Percentiles rank a stretch among this genome's conserved stretches.
Conservation (phyloP, 2,797 vertebrate genomes). For the Emys orbicularis region DNA sequence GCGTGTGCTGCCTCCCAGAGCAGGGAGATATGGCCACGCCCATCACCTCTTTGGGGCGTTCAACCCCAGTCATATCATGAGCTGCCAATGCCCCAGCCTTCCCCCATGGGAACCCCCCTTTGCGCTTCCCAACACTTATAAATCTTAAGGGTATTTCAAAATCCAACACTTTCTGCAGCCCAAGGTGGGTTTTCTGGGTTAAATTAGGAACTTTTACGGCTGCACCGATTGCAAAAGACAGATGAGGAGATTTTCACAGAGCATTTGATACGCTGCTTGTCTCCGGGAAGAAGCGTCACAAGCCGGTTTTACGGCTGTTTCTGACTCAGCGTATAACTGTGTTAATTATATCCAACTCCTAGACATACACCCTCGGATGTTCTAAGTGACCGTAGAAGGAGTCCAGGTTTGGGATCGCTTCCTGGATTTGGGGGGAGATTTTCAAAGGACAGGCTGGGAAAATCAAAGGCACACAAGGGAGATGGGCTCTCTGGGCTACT, state of each 20-base stretch:
- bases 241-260: constrained; percentile 5
- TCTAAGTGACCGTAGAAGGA: background rate
- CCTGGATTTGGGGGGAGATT: background rate
- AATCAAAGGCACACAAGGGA: background rate
- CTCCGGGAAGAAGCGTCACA: background rate
- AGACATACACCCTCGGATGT: background rate
- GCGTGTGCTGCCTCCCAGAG: background rate
- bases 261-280: background rate
- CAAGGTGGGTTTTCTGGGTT: background rate
- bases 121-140: background rate
- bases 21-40: background rate
- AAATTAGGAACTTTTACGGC: constrained; percentile 7
- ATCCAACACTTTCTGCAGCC: fast-evolving
- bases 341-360: background rate
- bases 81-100: background rate
- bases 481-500: background rate
- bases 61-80: background rate
- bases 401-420: background rate
- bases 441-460: background rate
- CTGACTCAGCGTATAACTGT: background rate
- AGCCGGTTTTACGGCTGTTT: background rate
- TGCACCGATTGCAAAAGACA: fast-evolving
- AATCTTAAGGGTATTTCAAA: background rate
- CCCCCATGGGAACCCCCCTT: background rate
- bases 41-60: background rate